phyloP scores from a whole-genome alignment of 92 coral and sea anemone species.

The Metridium senile region DNA sequence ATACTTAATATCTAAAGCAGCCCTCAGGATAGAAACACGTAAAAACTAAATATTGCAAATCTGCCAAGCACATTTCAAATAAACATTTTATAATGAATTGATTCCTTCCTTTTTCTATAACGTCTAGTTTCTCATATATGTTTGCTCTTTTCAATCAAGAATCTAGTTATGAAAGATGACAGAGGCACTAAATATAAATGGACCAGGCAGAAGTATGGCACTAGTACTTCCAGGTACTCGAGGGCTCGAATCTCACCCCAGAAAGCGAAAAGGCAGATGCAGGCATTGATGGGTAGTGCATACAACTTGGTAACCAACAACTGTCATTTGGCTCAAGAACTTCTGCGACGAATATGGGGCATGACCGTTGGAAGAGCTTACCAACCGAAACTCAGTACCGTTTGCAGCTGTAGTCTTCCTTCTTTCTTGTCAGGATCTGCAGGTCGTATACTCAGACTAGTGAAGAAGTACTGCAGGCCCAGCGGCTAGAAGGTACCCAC shows the following conservation, averaged over 20 bases:
- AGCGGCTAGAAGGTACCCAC: background rate
- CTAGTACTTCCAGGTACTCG: conserved; percentile 12
- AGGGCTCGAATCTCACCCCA: conserved; percentile 24
- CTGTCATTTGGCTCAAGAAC: conserved; percentile 44
- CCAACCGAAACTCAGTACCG: background rate
- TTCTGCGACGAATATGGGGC: conserved; percentile 33
- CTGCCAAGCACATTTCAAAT: background rate
- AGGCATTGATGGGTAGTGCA: too few relatives aligned
- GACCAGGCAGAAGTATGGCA: conserved; percentile 44
- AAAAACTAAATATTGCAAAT: background rate
- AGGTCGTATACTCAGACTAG: background rate
- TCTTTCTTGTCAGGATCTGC: background rate
- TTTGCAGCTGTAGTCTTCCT: background rate
- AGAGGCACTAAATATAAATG: conserved; percentile 22
- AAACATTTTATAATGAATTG: background rate
- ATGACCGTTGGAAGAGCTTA: conserved; percentile 1
- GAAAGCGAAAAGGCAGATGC: too few relatives aligned
- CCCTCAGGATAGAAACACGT: background rate
- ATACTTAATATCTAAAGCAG: background rate
- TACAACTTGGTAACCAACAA: conserved; percentile 30
- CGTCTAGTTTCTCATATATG: background rate
- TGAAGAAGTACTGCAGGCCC: background rate
- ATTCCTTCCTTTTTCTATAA: too few relatives aligned
- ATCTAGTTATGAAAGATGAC: conserved; percentile 27
- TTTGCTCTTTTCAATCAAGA: background rate